Evolutionary conservation across 2,113 vertebrate species (phyloP).

Genomic region (Silurus asotus): DNA sequence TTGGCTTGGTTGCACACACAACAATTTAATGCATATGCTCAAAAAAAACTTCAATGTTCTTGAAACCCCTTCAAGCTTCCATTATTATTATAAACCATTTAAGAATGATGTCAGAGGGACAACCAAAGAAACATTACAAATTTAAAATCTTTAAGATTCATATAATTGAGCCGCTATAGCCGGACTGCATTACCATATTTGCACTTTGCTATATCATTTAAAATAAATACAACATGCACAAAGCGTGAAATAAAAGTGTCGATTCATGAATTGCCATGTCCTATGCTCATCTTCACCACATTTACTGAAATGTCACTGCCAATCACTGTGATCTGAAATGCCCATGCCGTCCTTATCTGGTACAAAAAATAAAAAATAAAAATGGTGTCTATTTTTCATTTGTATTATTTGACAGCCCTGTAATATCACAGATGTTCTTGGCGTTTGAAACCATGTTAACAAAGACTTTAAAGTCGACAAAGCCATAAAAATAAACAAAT

Average conservation of each 20-base stretch:
- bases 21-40: not conserved
- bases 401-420: not conserved
- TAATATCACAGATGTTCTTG: conserved; percentile 1
- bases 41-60: not conserved
- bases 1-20: not conserved
- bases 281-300: not conserved
- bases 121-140: not conserved
- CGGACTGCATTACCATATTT: not conserved
- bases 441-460: not conserved
- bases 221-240: not conserved
- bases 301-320: not conserved
- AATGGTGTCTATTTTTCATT: not conserved
- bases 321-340: not conserved
- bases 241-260: not conserved
- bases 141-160: not conserved
- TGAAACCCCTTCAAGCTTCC: not conserved
- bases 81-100: not conserved
- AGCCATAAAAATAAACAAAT: not conserved
- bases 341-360: not conserved
- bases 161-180: not conserved
- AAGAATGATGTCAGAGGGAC: not conserved
- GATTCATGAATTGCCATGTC: not conserved
- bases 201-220: not conserved
- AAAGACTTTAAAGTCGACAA: not conserved
- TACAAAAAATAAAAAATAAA: not conserved